Conservation (phyloP, 2,113 vertebrate genomes). For the Protobothrops flavoviridis region DNA sequence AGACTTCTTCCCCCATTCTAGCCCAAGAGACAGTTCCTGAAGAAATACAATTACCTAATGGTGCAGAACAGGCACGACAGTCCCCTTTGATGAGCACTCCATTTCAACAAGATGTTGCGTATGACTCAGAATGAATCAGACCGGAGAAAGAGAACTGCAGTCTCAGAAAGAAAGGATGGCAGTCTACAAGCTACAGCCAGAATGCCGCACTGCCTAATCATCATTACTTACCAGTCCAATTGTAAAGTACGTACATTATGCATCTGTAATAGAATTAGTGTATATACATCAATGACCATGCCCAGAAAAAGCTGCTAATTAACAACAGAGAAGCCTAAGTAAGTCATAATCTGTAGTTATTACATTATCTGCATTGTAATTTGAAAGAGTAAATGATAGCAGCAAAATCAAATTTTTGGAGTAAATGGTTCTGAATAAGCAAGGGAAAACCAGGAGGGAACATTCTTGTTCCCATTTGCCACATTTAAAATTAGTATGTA, state of each 20-base stretch:
- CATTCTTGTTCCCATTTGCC: background rate
- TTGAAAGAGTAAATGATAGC: conserved; percentile 6
- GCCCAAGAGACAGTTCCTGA: conserved; percentile 61
- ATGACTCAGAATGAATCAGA: conserved; percentile 76
- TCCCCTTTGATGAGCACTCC: conserved; percentile 56
- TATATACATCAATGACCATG: background rate
- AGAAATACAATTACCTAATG: conserved; percentile 73
- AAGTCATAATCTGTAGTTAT: conserved; percentile 22
- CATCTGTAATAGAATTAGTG: background rate
- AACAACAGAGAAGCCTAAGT: conserved; percentile 38
- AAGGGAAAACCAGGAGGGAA: background rate
- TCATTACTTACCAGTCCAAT: conserved; percentile 19
- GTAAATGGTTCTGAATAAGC: background rate
- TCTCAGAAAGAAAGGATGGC: conserved; percentile 62
- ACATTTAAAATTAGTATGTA: background rate
- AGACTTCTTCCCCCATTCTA: conserved; percentile 44
- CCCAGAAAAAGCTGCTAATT: conserved; percentile 30
- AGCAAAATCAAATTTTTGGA: conserved; percentile 17
- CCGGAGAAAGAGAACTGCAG: conserved; percentile 52
- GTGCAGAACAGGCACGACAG: conserved; percentile 69
- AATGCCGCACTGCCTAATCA: conserved; percentile 37
- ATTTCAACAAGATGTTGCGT: conserved; percentile 59
- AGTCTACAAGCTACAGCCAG: conserved; percentile 33
- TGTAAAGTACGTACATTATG: background rate
- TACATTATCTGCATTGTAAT: background rate